Evolutionary conservation across 2,888 invertebrate species (phyloP).

Genomic region (Ophion obscuratus): DNA sequence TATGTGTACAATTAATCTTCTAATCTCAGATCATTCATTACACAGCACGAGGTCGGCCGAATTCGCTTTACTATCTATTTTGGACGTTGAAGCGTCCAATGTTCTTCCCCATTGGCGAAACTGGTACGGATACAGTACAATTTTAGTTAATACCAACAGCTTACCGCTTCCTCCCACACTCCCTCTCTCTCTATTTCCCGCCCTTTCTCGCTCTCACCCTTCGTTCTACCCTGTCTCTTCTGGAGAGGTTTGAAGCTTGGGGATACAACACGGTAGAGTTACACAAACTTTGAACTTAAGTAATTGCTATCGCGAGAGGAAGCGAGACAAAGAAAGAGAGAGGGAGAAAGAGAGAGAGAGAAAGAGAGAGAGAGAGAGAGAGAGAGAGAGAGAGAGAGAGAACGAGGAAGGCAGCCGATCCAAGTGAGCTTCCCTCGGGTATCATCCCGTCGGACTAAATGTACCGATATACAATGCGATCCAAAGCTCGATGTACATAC

Average conservation of each 20-base stretch:
- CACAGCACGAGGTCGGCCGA: constrained; percentile 15
- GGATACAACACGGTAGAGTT: constrained; percentile 59
- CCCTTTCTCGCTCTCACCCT: neutral
- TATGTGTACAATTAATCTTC: constrained; percentile 51
- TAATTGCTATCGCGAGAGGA: constrained; percentile 69
- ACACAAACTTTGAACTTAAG: constrained; percentile 73
- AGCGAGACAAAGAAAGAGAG: constrained; percentile 12
- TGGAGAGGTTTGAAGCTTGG: constrained; percentile 52
- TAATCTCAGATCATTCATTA: constrained; percentile 55
- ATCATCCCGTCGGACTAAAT: constrained; percentile 45
- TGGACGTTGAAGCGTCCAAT: constrained; percentile 36
- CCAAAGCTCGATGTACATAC: constrained; percentile 25
- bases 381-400: neutral
- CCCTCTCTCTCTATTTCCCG: neutral
- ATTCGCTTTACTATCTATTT: constrained; percentile 41
- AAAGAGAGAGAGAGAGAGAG: constrained; percentile 5
- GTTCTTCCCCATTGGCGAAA: constrained; percentile 53
- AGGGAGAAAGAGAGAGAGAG: constrained; percentile 11
- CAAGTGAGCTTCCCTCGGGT: constrained; percentile 63
- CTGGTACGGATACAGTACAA: constrained; percentile 56
- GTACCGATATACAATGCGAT: constrained; percentile 12
- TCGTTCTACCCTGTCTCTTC: constrained; percentile 10
- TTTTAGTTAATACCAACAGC: constrained; percentile 56
- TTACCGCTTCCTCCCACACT: constrained; percentile 8
- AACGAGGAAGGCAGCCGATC: constrained; percentile 42